These are phyloP conservation scores for Tragelaphus imberbis DNA, from an alignment of 2,113 vertebrate genomes.

Conservation along the genomic window DNA sequence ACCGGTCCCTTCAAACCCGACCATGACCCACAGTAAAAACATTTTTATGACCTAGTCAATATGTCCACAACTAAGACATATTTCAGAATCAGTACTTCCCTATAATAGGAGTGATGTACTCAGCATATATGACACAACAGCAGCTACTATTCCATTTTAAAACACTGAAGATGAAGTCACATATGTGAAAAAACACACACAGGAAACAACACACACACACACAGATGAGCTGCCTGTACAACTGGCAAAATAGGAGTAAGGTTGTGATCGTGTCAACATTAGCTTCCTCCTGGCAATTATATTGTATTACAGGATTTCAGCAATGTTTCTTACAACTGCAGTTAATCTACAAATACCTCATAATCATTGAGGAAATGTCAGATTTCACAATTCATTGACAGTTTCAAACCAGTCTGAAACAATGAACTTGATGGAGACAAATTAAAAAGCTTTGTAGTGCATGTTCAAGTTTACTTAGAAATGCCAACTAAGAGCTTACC, in stretches of 20 bases:
- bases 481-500: neutral
- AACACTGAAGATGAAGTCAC: neutral
- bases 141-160: neutral
- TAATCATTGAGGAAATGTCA: neutral
- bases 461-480: neutral
- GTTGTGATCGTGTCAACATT: neutral
- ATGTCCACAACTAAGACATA: neutral
- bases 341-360: neutral
- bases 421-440: neutral
- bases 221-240: neutral
- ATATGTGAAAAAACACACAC: neutral
- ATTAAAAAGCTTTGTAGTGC: neutral
- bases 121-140: neutral
- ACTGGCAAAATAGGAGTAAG: neutral
- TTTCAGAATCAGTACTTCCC: neutral
- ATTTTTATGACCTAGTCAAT: neutral
- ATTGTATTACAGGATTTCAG: neutral
- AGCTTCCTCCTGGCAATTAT: neutral
- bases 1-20: neutral
- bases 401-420: neutral
- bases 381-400: neutral
- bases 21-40: neutral
- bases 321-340: neutral
- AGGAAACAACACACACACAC: neutral
- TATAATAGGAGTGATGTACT: neutral